A percentile compares a stretch with the other conserved stretches of the same genome.
phyloP scores from a whole-genome alignment of 2,888 invertebrate species.

The Ectobius pallidus region DNA sequence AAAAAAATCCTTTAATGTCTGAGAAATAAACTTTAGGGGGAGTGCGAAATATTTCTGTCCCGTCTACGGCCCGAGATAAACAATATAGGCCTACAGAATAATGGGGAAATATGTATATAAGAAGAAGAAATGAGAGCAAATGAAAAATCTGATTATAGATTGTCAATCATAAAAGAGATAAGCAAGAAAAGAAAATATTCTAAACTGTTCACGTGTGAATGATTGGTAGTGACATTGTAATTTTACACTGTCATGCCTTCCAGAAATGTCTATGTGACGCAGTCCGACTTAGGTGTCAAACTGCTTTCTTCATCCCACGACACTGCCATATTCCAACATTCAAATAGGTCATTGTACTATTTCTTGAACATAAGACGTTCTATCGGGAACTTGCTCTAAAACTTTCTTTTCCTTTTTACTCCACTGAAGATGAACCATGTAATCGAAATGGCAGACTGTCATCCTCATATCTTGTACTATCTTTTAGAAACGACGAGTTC shows the following conservation, averaged over 20 bases:
- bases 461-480: not conserved
- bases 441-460: not conserved
- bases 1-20: no score
- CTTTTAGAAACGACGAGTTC: no score
- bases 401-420: no score
- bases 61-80: no score
- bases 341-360: not conserved
- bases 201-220: constrained; percentile 13
- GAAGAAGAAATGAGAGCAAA: not conserved
- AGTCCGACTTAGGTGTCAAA: constrained; percentile 4
- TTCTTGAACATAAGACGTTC: no score
- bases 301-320: not conserved
- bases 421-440: no score
- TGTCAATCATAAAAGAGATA: constrained; percentile 22
- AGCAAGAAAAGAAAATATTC: constrained; percentile 25
- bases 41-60: no score
- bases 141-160: constrained; percentile 9
- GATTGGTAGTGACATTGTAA: constrained; percentile 23
- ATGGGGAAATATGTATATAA: no score
- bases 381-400: no score
- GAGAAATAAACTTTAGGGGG: no score
- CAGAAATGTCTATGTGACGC: not conserved
- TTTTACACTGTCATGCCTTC: constrained; percentile 31
- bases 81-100: no score
- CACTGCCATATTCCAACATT: not conserved